These are phyloP conservation scores for Lanistes nyassanus DNA, from an alignment of 1,140 invertebrate species.

Conservation along the genomic window DNA sequence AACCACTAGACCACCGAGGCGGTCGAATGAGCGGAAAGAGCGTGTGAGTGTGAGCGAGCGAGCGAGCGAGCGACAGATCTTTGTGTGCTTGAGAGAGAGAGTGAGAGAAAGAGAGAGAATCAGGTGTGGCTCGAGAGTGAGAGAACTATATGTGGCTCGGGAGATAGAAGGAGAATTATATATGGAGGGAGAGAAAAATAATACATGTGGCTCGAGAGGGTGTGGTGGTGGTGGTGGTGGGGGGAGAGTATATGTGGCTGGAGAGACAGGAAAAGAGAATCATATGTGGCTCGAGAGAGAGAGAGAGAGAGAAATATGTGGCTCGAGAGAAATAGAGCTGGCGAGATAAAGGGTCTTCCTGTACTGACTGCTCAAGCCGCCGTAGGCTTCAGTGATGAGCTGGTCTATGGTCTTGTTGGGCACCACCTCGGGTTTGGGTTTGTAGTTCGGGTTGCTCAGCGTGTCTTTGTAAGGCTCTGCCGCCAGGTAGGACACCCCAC, in stretches of 20 bases:
- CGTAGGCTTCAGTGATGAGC: conserved; percentile 8
- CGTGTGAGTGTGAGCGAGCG: no score
- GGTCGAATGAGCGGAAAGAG: no score
- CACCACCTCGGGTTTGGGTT: conserved; percentile 2
- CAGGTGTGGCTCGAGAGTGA: no score
- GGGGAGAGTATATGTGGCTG: neutral
- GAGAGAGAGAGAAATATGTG: neutral
- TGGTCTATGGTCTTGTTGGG: conserved; percentile 7
- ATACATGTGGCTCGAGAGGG: neutral
- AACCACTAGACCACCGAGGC: no score
- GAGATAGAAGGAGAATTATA: neutral
- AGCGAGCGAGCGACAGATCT: no score
- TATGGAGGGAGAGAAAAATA: neutral
- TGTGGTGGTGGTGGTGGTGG: neutral
- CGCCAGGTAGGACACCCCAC: neutral
- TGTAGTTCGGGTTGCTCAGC: conserved; percentile 16
- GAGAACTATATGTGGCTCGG: no score
- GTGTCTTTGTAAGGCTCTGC: conserved; percentile 15
- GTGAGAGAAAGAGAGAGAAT: no score
- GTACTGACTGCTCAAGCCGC: conserved; percentile 6
- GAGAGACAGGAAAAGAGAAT: neutral
- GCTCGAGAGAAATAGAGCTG: neutral
- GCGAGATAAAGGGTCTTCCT: neutral
- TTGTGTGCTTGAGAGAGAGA: no score
- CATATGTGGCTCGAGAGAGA: neutral